phyloP scores from a whole-genome alignment of 2,113 vertebrate genomes.

The Phoenicopterus ruber region DNA sequence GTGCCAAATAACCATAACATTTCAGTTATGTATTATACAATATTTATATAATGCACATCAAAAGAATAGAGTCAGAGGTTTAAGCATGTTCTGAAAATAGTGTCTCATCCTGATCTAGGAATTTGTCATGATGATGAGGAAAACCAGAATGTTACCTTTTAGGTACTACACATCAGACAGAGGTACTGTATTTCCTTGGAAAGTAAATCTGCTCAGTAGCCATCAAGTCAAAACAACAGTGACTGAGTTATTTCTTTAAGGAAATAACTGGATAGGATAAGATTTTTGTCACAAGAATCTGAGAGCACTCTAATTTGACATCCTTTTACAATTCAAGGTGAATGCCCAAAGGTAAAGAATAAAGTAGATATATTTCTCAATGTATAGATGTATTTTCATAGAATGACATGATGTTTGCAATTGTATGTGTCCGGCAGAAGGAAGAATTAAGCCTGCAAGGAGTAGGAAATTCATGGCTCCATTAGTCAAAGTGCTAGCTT shows the following conservation, averaged over 20 bases:
- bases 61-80: background rate
- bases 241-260: background rate
- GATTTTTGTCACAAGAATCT: background rate
- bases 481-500: conserved; percentile 5
- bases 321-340: background rate
- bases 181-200: background rate
- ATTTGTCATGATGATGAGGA: background rate
- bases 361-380: background rate
- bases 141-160: background rate
- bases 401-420: background rate
- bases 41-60: background rate
- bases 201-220: background rate
- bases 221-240: background rate
- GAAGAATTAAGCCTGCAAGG: conserved; percentile 7
- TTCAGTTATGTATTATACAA: background rate
- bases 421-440: background rate
- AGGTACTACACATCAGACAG: background rate
- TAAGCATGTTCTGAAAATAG: background rate
- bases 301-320: background rate
- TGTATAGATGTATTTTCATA: background rate
- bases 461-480: background rate
- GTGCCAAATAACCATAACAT: background rate
- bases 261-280: background rate
- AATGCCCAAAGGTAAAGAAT: background rate
- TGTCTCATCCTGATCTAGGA: background rate